Evolutionary conservation across 2,113 vertebrate genomes (phyloP).

Genomic region (Chaetodon trifascialis): DNA sequence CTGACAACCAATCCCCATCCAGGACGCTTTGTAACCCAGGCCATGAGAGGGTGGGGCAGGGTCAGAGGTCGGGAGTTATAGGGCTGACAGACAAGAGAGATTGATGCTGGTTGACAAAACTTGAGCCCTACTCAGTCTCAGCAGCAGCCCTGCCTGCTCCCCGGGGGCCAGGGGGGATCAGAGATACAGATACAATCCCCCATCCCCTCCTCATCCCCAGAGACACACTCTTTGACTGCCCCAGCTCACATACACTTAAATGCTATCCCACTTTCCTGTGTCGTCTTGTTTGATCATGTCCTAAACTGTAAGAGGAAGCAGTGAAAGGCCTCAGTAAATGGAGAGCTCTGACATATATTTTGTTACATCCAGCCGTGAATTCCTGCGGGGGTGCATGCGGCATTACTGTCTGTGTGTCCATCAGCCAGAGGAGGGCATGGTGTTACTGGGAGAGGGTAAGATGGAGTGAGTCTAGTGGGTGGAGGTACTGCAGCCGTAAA

Average conservation of each 20-base stretch:
- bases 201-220: conserved; percentile 40
- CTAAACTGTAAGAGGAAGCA: conserved; percentile 66
- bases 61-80: conserved; percentile 78
- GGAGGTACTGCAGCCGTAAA: conserved; percentile 43
- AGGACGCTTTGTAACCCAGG: conserved; percentile 69
- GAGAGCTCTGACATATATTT: conserved; percentile 76
- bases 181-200: conserved; percentile 53
- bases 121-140: conserved; percentile 72
- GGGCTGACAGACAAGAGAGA: conserved; percentile 79
- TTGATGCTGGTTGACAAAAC: conserved; percentile 83
- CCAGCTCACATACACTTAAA: conserved; percentile 48
- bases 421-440: conserved; percentile 14
- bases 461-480: conserved; percentile 2
- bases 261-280: conserved; percentile 50
- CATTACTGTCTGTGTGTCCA: conserved; percentile 40
- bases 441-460: conserved; percentile 21
- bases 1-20: conserved; percentile 62
- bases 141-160: conserved; percentile 64
- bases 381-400: conserved; percentile 49
- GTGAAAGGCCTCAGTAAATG: conserved; percentile 62
- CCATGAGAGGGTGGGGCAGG: conserved; percentile 70
- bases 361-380: conserved; percentile 73
- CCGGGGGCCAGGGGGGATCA: conserved; percentile 52
- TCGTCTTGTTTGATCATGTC: conserved; percentile 67
- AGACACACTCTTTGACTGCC: conserved; percentile 49